Percentiles rank a stretch among this genome's conserved stretches.
phyloP scores from a whole-genome alignment of 2,113 vertebrate genomes.

The Hirundichthys speculiger region DNA sequence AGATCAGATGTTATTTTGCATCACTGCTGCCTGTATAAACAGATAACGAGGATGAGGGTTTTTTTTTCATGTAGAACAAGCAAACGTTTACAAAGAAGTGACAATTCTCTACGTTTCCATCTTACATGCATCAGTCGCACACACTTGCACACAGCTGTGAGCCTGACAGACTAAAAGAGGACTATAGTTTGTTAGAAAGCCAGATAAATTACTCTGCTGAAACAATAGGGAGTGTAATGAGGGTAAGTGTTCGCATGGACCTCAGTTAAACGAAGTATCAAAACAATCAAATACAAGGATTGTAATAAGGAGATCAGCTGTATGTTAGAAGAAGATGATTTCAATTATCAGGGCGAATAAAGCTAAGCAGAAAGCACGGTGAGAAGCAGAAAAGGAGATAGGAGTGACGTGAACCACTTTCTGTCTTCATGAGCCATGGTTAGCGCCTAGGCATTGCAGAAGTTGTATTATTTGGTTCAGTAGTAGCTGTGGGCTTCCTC shows the following conservation, averaged over 20 bases:
- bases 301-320: constrained; percentile 20
- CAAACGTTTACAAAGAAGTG: constrained; percentile 50
- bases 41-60: constrained; percentile 57
- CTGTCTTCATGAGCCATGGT: constrained; percentile 55
- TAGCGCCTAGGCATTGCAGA: constrained; percentile 62
- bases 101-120: constrained; percentile 50
- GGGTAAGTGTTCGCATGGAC: constrained; percentile 70
- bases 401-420: constrained; percentile 55
- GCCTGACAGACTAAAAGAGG: constrained; percentile 26
- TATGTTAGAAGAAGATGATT: constrained; percentile 36
- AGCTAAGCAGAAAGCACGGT: constrained; percentile 44
- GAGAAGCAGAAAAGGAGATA: constrained; percentile 39
- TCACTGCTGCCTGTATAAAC: constrained; percentile 67
- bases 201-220: constrained; percentile 23
- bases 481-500: constrained; percentile 76
- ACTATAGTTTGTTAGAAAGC: constrained; percentile 39
- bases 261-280: constrained; percentile 55
- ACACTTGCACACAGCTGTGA: constrained; percentile 40
- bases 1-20: constrained; percentile 50
- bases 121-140: constrained; percentile 52
- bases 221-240: constrained; percentile 21
- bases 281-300: constrained; percentile 34
- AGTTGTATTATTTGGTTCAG: constrained; percentile 73
- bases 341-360: constrained; percentile 26
- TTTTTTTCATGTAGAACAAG: constrained; percentile 46